Base-by-base conservation (phyloP, 2,888 invertebrate species). In the Stomorhina lunata region DNA sequence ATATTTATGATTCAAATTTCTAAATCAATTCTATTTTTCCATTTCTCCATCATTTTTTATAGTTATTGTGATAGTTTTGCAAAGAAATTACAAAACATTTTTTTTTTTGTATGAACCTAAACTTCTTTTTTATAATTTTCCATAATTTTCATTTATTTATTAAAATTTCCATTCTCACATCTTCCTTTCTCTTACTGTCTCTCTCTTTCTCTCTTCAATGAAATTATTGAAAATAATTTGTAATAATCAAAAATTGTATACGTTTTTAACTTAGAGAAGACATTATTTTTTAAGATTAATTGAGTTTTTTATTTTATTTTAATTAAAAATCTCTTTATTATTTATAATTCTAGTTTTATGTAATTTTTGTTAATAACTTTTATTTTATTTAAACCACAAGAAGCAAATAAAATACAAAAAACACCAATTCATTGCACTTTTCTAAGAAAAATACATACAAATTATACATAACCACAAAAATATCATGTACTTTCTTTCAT, bases 1-100 rank as follows among this genome's bases (percentile, higher is more conserved):
- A n/a, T n/a, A n/a, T n/a, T n/a, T n/a, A n/a, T n/a, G n/a, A n/a
- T n/a, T n/a, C n/a, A n/a, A n/a, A n/a, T n/a, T n/a, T n/a, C n/a
- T n/a, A n/a, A n/a, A n/a, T n/a, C 27, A 59, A 12, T 25, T 59
- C 29, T 7, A 48, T 12, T 37, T 5, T 27, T 27, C 10, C 22
- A 12, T n/a, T n/a, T n/a, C 50, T 53, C 25, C 4, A 53, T 15
- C 40, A 9, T 29, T 40, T 32, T 40, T 53, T 45, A 59, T 61
- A 29, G 68, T 75, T 81, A 81, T 81, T 79, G 78, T 82, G 78
- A 82, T 79, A 82, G 78, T 82, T 82, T 82, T 79, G 73, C 69
- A 78, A 78, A 75, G 15, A 69, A 77, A 75, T 71, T 75, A 71
- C 76, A 83, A 80, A 83, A 77, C 75, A 73, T 72, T 75, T 75